Percentiles rank a stretch among this genome's conserved stretches.
Evolutionary conservation across 2,888 invertebrate genomes (phyloP).

Genomic region (Sinopyrophorus schimmeli): DNA sequence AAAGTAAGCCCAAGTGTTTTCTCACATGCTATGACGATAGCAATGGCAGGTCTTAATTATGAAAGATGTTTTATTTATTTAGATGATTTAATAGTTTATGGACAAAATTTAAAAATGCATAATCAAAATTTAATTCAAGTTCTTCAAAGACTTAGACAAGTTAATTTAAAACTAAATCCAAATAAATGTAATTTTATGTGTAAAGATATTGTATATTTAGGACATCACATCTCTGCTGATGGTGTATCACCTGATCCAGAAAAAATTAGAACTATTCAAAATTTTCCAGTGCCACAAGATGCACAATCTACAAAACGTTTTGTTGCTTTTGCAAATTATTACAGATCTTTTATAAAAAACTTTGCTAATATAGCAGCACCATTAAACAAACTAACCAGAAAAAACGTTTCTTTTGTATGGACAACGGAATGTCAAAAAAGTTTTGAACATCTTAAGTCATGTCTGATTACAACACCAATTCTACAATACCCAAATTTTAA

Average conservation of each 20-base stretch:
- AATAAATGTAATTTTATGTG: slow-evolving; percentile 34
- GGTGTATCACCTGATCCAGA: slow-evolving; percentile 34
- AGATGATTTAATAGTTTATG: slow-evolving; percentile 28
- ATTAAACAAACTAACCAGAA: slow-evolving; percentile 30
- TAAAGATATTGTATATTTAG: slow-evolving; percentile 32
- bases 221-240: slow-evolving; percentile 22
- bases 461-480: slow-evolving; percentile 9
- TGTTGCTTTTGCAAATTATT: slow-evolving; percentile 36
- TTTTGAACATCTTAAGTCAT: slow-evolving; percentile 5
- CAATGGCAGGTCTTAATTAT: slow-evolving; percentile 36
- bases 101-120: slow-evolving; percentile 31
- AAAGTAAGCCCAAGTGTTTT: slow-evolving; percentile 36
- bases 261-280: slow-evolving; percentile 32
- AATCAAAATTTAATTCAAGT: slow-evolving; percentile 34
- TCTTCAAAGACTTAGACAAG: slow-evolving; percentile 25
- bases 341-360: slow-evolving; percentile 34
- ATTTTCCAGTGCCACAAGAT: slow-evolving; percentile 36
- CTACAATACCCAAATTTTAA: slow-evolving; percentile 21
- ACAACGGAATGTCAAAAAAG: slow-evolving; percentile 1
- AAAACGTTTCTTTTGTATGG: slow-evolving; percentile 15
- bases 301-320: slow-evolving; percentile 30
- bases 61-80: slow-evolving; percentile 34
- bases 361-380: slow-evolving; percentile 34
- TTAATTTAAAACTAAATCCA: slow-evolving; percentile 37
- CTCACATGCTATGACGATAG: too few relatives aligned